phyloP scores from a whole-genome alignment of 2,797 vertebrate genomes.

The Pangasius mekongensis region DNA sequence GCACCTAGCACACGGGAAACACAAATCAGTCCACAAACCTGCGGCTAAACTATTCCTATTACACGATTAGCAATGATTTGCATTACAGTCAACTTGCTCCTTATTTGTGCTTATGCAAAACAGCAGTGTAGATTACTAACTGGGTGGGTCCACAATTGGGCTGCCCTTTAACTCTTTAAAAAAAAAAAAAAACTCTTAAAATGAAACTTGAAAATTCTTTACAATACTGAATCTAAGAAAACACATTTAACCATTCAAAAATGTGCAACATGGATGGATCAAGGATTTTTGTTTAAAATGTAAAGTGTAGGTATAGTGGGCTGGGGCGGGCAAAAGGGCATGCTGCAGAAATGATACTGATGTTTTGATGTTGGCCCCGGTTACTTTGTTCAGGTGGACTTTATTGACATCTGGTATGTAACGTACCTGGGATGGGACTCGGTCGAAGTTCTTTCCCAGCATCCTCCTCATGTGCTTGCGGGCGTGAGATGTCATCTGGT shows the following conservation, averaged over 20 bases:
- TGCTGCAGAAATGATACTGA: background rate
- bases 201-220: background rate
- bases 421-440: slow-evolving; percentile 90
- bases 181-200: too few species aligned
- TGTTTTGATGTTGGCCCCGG: background rate
- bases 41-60: background rate
- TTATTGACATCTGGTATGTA: background rate
- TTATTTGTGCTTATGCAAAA: slow-evolving; percentile 16
- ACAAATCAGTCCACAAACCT: slow-evolving; percentile 5
- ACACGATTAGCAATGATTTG: background rate
- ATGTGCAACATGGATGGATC: background rate
- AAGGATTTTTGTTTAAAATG: too few species aligned
- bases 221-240: background rate
- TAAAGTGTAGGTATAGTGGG: background rate
- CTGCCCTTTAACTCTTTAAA: background rate
- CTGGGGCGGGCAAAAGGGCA: background rate
- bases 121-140: background rate
- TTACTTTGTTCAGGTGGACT: background rate
- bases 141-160: too few species aligned
- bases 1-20: slow-evolving; percentile 64
- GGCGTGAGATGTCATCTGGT: slow-evolving; percentile 99
- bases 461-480: slow-evolving; percentile 99
- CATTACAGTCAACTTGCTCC: background rate
- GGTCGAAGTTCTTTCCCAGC: slow-evolving; percentile 98
- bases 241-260: background rate